Base-by-base conservation (phyloP, 2,113 vertebrate genomes). In the Salvelinus fontinalis region DNA sequence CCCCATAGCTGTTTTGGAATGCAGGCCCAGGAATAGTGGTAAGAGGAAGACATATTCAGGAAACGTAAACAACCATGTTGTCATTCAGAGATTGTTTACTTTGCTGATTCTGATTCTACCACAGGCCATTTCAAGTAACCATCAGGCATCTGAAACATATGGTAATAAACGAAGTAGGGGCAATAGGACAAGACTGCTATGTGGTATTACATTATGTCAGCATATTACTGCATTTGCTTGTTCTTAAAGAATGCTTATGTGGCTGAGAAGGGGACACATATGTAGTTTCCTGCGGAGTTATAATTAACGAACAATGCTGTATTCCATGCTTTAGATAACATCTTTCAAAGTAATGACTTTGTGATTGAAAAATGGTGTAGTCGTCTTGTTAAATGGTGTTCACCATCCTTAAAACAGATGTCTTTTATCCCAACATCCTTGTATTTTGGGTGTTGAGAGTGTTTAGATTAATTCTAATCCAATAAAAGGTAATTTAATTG, bases 401-500 rank as follows among this genome's bases (percentile, higher is more conserved):
- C 8, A 44, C 39, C 18, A 48, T 27, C 60, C 18, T 65, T 48
- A 57, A 67, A 39, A 22, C 62, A 67, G 27, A 51, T 66, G 65
- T 54, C 66, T 79, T 79, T 79, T 24, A 79, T 79, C 68, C 22
- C 39, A 39, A 14, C 24, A 13, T 74, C 64, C 31, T 18, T 59
- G 68, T 68, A 11, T 39, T 20, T 39, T 8, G 39, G n/a, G 31
- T 79, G 74, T 26, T 31, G 48, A 70, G 24, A 57, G 34, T 39
- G 48, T 39, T 76, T 80, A 39, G 75, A 13, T 67, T 66, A 66
- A 34, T 57, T 69, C 77, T 29, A 68, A 86, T 79, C 72, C 69
- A 51, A 70, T 18, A 57, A 75, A 76, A 70, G 67, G 71, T 87
- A 76, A 88, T 75, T 83, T 65, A 86, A 82, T 74, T 84, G 57